Conservation (phyloP, 1,140 invertebrate species). For the Drosophila hydei region DNA sequence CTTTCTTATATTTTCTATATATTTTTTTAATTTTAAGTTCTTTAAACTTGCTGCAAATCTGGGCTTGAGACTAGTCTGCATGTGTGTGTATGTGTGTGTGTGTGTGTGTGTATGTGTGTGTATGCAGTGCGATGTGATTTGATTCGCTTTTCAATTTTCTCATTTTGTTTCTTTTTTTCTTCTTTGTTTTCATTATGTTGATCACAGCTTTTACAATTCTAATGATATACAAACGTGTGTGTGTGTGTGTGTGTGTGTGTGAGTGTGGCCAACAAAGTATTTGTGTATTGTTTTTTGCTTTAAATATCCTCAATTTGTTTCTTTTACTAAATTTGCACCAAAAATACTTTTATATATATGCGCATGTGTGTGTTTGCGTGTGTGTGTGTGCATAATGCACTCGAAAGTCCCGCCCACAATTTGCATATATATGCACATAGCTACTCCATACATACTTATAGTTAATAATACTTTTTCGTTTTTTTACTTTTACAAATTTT, state of each 20-base stretch:
- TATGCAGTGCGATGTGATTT: conserved; percentile 37
- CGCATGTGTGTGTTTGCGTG: conserved; percentile 21
- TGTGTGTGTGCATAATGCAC: conserved; percentile 5
- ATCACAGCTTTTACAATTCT: conserved; percentile 81
- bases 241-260: conserved; percentile 7
- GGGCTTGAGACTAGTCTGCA: no score
- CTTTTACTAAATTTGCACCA: conserved; percentile 57
- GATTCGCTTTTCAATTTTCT: neutral
- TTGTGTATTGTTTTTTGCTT: conserved; percentile 21
- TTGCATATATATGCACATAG: conserved; percentile 14
- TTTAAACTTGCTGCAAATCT: conserved; percentile 11
- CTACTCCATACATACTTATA: conserved; percentile 48
- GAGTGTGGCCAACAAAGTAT: conserved; percentile 14
- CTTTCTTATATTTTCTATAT: no score
- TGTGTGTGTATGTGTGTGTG: conserved; percentile 4
- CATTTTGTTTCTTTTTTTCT: neutral
- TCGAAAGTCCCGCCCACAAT: conserved; percentile 1
- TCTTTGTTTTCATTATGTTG: conserved; percentile 45
- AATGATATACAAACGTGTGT: conserved; percentile 65
- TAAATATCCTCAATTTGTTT: conserved; percentile 1
- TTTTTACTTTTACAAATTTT: conserved; percentile 38
- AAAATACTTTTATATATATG: conserved; percentile 54
- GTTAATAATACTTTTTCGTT: conserved; percentile 59
- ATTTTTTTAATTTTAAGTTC: conserved; percentile 11
- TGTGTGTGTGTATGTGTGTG: neutral